These are phyloP conservation scores for Druon quercuslanigerum DNA, from an alignment of 1,140 invertebrate genomes.

Conservation along the genomic window DNA sequence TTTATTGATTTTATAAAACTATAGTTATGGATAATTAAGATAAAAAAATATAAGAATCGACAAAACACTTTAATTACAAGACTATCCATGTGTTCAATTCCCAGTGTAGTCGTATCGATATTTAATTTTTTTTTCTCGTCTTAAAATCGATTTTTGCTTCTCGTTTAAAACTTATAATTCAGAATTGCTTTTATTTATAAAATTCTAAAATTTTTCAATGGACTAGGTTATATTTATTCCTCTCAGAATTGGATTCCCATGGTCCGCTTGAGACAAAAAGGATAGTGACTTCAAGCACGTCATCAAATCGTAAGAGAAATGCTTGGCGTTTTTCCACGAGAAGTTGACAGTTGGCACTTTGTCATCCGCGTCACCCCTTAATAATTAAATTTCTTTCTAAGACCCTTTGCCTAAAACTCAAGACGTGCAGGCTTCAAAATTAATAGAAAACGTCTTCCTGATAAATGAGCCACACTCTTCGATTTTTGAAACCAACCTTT, in stretches of 20 bases:
- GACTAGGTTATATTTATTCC: not conserved
- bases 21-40: not conserved
- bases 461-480: not conserved
- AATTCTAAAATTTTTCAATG: not conserved
- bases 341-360: conserved; percentile 22
- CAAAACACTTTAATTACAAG: not conserved
- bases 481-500: too few species aligned
- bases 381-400: conserved; percentile 26
- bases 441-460: conserved; percentile 1
- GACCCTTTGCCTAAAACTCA: not conserved
- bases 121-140: too few species aligned
- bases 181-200: too few species aligned
- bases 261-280: not conserved
- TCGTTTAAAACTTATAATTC: too few species aligned
- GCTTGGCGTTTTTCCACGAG: conserved; percentile 20
- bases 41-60: not conserved
- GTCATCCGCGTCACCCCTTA: conserved; percentile 14
- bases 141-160: too few species aligned
- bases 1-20: not conserved
- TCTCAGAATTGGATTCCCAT: not conserved
- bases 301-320: conserved; percentile 20
- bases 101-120: too few species aligned
- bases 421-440: not conserved
- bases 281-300: conserved; percentile 20
- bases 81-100: too few species aligned